Conservation (phyloP, 1,140 invertebrate species). For the Aphelinus atriplicis region DNA sequence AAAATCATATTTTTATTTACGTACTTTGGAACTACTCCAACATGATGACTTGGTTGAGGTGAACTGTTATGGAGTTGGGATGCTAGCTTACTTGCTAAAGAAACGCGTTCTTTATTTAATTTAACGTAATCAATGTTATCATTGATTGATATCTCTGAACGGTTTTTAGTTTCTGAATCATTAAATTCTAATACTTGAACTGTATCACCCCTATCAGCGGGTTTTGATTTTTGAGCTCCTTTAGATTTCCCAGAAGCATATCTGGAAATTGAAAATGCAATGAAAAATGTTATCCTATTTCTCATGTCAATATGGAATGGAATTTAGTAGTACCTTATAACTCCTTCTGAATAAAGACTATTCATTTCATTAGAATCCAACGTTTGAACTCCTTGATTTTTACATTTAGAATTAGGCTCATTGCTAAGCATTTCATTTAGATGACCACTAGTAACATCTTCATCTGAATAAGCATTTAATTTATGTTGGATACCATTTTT, state of each 20-base stretch:
- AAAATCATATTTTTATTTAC: slow-evolving; percentile 23
- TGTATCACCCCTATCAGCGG: background rate
- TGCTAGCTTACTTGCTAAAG: slow-evolving; percentile 47
- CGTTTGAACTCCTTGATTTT: slow-evolving; percentile 59
- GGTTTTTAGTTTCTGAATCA: slow-evolving; percentile 17
- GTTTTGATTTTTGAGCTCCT: slow-evolving; percentile 21
- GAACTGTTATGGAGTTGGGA: slow-evolving; percentile 49
- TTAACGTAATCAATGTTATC: slow-evolving; percentile 12
- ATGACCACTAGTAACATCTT: slow-evolving; percentile 35
- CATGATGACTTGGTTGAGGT: slow-evolving; percentile 53
- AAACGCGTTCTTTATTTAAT: slow-evolving; percentile 24
- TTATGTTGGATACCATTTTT: slow-evolving; percentile 34
- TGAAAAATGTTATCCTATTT: too few species aligned
- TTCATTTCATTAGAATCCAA: slow-evolving; percentile 50
- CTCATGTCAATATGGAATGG: too few species aligned
- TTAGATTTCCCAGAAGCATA: slow-evolving; percentile 30
- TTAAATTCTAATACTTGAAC: slow-evolving; percentile 8
- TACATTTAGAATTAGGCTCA: slow-evolving; percentile 42
- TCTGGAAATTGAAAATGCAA: slow-evolving; percentile 28
- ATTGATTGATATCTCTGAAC: slow-evolving; percentile 2
- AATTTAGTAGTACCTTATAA: slow-evolving; percentile 50
- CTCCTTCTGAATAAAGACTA: slow-evolving; percentile 50
- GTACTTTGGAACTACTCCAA: slow-evolving; percentile 64
- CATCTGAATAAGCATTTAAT: slow-evolving; percentile 44
- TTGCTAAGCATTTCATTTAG: slow-evolving; percentile 23